Evolutionary conservation across 2,797 vertebrate genomes (phyloP).

Genomic region (Notamacropus eugenii): DNA sequence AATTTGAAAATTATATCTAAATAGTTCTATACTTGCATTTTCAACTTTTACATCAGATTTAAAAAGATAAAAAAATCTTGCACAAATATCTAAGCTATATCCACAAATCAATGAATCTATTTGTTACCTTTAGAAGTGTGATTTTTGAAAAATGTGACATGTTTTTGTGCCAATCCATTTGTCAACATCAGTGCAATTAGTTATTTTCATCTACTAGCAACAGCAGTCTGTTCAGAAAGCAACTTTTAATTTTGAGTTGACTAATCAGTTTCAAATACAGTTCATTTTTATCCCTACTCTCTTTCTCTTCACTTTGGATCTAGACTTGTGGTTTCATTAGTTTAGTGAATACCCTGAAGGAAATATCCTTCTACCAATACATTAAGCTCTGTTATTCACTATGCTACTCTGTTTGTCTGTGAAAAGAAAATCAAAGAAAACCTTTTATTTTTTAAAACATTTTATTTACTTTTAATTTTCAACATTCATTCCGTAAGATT

Average conservation of each 20-base stretch:
- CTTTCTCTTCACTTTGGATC: background rate
- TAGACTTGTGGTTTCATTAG: background rate
- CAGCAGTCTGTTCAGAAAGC: constrained; percentile 86
- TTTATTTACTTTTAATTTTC: too few relatives aligned
- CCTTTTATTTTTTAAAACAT: too few relatives aligned
- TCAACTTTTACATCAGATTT: constrained; percentile 56
- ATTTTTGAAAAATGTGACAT: constrained; percentile 79
- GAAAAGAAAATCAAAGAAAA: constrained; percentile 51
- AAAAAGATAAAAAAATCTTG: constrained; percentile 49
- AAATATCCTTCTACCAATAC: too few relatives aligned
- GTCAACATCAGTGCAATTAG: constrained; percentile 88
- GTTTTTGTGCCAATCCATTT: constrained; percentile 84
- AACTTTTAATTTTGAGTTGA: constrained; percentile 84
- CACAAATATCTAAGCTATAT: constrained; percentile 73
- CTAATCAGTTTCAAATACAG: constrained; percentile 76
- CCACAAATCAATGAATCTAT: constrained; percentile 81
- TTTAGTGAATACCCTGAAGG: too few relatives aligned
- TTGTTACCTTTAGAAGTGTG: constrained; percentile 82
- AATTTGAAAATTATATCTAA: constrained; percentile 57
- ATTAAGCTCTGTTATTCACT: too few relatives aligned
- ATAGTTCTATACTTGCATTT: constrained; percentile 49
- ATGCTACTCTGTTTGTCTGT: background rate
- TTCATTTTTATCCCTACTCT: constrained; percentile 45
- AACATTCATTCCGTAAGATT: too few relatives aligned
- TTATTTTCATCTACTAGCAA: constrained; percentile 86